Percentiles rank a stretch among this genome's conserved stretches.
phyloP scores from a whole-genome alignment of 2,113 vertebrate genomes.

The Phalacrocorax pelagicus region DNA sequence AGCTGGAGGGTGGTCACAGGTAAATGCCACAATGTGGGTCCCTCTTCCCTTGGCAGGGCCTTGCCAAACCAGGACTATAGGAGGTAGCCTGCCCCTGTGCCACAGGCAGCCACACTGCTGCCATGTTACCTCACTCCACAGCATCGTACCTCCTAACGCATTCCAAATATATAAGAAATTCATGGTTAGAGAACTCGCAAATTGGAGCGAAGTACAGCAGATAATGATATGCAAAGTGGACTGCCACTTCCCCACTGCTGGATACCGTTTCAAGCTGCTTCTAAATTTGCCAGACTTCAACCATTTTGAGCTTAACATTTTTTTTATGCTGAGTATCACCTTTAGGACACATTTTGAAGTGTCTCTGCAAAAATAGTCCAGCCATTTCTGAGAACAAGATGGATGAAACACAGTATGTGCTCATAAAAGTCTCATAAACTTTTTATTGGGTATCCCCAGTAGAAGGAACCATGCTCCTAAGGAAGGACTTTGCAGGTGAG shows the following conservation, averaged over 20 bases:
- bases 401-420: background rate
- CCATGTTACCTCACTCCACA: background rate
- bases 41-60: background rate
- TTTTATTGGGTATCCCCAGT: background rate
- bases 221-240: background rate
- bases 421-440: background rate
- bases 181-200: background rate
- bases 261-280: background rate
- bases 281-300: background rate
- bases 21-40: accelerated
- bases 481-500: background rate
- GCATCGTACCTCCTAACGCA: background rate
- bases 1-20: background rate
- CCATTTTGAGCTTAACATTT: background rate
- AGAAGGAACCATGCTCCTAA: background rate
- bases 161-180: background rate
- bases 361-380: background rate
- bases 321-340: background rate
- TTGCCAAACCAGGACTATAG: background rate
- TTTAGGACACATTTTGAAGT: background rate
- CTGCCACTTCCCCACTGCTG: background rate
- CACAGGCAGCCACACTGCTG: background rate
- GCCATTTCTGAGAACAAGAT: background rate
- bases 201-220: background rate
- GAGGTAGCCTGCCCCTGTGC: background rate